Evolutionary conservation across 2,888 invertebrate genomes (phyloP).

Genomic region (Acrocera orbiculus): DNA sequence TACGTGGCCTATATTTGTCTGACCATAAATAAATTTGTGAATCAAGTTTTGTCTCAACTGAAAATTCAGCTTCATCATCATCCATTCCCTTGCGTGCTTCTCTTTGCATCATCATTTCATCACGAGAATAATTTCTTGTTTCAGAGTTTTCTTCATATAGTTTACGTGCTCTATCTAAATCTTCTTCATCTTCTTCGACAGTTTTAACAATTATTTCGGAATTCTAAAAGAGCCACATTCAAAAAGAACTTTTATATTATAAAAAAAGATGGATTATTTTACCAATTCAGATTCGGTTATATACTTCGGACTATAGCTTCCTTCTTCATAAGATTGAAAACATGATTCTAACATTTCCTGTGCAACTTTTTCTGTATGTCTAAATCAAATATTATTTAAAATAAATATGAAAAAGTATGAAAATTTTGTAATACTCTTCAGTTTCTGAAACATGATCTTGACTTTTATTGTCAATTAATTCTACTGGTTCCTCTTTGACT

Average conservation of each 20-base stretch:
- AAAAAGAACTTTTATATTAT: not conserved
- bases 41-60: slow-evolving; percentile 73
- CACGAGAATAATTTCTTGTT: slow-evolving; percentile 35
- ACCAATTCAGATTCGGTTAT: slow-evolving; percentile 46
- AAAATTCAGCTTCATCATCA: slow-evolving; percentile 77
- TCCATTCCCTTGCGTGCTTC: slow-evolving; percentile 74
- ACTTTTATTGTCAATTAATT: slow-evolving; percentile 8
- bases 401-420: not conserved
- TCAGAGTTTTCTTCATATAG: slow-evolving; percentile 43
- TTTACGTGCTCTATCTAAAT: slow-evolving; percentile 55
- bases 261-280: not conserved
- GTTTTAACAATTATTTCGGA: slow-evolving; percentile 58
- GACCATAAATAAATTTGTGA: slow-evolving; percentile 72
- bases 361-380: slow-evolving; percentile 8
- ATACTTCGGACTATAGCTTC: slow-evolving; percentile 69
- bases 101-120: slow-evolving; percentile 50
- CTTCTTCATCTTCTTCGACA: slow-evolving; percentile 56
- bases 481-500: slow-evolving; percentile 9
- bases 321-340: slow-evolving; percentile 54
- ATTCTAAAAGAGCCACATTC: too few relatives aligned
- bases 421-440: not conserved
- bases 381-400: not conserved
- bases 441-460: slow-evolving; percentile 4
- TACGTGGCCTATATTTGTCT: slow-evolving; percentile 93
- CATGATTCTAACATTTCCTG: slow-evolving; percentile 27